Evolutionary conservation across 2,888 invertebrate species (phyloP).

Genomic region (Hedya salicella): DNA sequence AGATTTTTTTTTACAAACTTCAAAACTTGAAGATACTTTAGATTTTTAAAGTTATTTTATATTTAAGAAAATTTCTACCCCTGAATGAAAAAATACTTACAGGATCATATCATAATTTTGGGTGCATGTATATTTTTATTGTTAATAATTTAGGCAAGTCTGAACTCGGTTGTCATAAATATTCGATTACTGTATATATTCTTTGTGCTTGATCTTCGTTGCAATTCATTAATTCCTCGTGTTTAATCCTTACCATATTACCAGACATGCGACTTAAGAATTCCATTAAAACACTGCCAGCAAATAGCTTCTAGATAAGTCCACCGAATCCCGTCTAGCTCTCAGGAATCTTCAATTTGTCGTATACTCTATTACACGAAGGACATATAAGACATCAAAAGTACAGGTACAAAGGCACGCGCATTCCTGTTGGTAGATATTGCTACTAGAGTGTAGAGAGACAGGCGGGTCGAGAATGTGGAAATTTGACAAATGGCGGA

Average conservation of each 20-base stretch:
- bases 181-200: too few relatives aligned
- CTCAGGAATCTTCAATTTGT: constrained; percentile 33
- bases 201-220: too few relatives aligned
- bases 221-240: background rate
- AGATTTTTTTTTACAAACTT: too few relatives aligned
- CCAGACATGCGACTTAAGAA: background rate
- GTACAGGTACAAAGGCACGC: constrained; percentile 33
- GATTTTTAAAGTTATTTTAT: too few relatives aligned
- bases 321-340: constrained; percentile 24
- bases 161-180: too few relatives aligned
- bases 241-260: background rate
- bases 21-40: too few relatives aligned
- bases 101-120: too few relatives aligned
- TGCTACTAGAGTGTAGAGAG: constrained; percentile 46
- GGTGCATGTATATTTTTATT: too few relatives aligned
- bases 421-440: constrained; percentile 46
- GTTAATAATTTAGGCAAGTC: too few relatives aligned
- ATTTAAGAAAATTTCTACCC: too few relatives aligned
- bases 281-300: background rate
- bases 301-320: background rate
- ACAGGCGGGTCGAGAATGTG: constrained; percentile 46
- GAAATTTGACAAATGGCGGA: constrained; percentile 41
- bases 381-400: constrained; percentile 27
- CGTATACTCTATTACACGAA: constrained; percentile 29
- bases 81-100: too few relatives aligned